phyloP scores from a whole-genome alignment of 92 coral and sea anemone genomes.

The Zoanthus gigantus region DNA sequence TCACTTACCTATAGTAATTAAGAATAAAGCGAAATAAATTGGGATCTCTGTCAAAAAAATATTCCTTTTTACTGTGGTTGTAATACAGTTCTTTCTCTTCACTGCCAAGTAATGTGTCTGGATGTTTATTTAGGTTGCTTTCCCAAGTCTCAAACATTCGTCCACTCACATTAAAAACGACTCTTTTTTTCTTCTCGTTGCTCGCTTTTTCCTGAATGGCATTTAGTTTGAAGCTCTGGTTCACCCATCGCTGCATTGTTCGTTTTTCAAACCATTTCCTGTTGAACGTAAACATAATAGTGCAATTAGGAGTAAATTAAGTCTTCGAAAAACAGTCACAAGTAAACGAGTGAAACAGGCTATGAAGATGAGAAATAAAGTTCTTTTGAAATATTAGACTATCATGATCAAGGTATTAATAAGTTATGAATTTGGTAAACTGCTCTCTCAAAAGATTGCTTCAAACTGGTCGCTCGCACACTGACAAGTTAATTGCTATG shows the following conservation, averaged over 20 bases:
- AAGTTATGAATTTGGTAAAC: neutral
- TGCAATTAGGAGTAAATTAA: neutral
- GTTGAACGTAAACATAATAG: slow-evolving; percentile 3
- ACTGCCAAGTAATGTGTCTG: slow-evolving; percentile 56
- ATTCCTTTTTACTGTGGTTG: slow-evolving; percentile 48
- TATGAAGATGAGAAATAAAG: neutral
- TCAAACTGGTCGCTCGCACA: neutral
- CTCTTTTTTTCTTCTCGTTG: slow-evolving; percentile 25
- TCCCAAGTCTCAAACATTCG: slow-evolving; percentile 65
- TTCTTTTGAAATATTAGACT: neutral
- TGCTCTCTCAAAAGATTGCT: neutral
- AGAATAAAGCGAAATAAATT: slow-evolving; percentile 57
- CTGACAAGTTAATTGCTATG: neutral
- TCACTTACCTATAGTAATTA: slow-evolving; percentile 55
- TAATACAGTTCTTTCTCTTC: slow-evolving; percentile 48
- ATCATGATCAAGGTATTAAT: neutral
- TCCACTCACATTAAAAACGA: slow-evolving; percentile 57
- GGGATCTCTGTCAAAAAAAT: slow-evolving; percentile 66
- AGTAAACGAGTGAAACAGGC: neutral
- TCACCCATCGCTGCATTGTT: neutral
- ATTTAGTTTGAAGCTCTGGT: neutral
- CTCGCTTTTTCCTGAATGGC: neutral
- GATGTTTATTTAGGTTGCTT: slow-evolving; percentile 49
- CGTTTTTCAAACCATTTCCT: slow-evolving; percentile 35
- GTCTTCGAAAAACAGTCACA: no score